Evolutionary conservation across 2,113 vertebrate species (phyloP).

Genomic region (Pardalotus punctatus): DNA sequence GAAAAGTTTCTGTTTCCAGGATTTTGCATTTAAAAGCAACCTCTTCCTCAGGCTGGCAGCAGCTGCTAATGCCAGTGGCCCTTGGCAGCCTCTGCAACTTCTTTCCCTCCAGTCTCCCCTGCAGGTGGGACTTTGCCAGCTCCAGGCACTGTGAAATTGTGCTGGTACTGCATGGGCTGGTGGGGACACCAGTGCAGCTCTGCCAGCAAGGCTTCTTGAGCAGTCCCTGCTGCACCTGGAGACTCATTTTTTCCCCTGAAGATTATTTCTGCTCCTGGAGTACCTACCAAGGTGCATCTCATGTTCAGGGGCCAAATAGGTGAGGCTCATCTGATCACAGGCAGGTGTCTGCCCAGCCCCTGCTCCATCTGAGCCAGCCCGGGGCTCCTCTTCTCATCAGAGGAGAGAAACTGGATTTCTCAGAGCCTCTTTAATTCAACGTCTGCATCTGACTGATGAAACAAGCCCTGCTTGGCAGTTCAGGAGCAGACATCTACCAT

Average conservation of each 20-base stretch:
- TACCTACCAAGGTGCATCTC: neutral
- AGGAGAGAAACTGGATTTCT: slow-evolving; percentile 18
- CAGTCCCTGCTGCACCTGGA: neutral
- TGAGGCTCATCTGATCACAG: neutral
- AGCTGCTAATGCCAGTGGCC: neutral
- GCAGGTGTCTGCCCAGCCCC: neutral
- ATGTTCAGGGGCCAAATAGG: neutral
- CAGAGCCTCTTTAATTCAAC: neutral
- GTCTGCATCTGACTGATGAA: neutral
- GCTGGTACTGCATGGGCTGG: rapidly evolving
- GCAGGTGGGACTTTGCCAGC: neutral
- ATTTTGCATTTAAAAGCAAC: neutral
- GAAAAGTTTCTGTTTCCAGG: neutral
- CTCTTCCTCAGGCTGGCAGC: neutral
- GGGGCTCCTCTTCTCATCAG: neutral
- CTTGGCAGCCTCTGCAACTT: neutral
- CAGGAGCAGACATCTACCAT: neutral
- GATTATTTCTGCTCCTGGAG: neutral
- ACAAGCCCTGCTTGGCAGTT: neutral
- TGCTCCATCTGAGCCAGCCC: neutral
- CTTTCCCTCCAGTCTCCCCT: neutral
- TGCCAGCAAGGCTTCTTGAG: neutral
- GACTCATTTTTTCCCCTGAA: neutral
- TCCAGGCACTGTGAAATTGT: neutral
- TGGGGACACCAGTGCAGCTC: too few relatives aligned